phyloP scores from a whole-genome alignment of 2,113 vertebrate species.

The Aplodontia rufa region DNA sequence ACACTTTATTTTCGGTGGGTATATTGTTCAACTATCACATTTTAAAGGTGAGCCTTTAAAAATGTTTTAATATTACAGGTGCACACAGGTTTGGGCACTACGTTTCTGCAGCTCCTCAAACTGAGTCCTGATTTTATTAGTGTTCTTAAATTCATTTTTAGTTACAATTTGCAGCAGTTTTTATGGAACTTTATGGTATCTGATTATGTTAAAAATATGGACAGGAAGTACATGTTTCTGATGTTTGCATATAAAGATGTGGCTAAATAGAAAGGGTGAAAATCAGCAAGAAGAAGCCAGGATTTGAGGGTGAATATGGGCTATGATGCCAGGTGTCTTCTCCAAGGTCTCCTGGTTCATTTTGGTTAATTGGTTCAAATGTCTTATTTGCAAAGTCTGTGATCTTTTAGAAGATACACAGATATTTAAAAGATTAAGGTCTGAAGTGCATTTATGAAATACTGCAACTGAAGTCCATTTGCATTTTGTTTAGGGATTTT shows the following conservation, averaged over 20 bases:
- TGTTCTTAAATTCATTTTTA: slow-evolving; percentile 4
- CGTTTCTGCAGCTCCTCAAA: background rate
- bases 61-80: background rate
- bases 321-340: background rate
- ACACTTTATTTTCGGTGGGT: background rate
- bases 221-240: background rate
- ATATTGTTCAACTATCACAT: background rate
- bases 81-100: background rate
- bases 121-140: background rate
- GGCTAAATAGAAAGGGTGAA: background rate
- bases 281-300: background rate
- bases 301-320: background rate
- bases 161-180: background rate
- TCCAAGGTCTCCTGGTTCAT: background rate
- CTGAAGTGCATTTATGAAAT: background rate
- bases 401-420: background rate
- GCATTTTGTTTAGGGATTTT: background rate
- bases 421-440: background rate
- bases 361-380: background rate
- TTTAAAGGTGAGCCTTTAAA: background rate
- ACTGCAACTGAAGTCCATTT: background rate
- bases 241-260: background rate
- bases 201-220: background rate
- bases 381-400: background rate
- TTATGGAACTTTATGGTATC: background rate